Percentiles rank a stretch among this genome's conserved stretches.
phyloP scores from a whole-genome alignment of 2,888 invertebrate species.

The Cremastobaeus sp. region DNA sequence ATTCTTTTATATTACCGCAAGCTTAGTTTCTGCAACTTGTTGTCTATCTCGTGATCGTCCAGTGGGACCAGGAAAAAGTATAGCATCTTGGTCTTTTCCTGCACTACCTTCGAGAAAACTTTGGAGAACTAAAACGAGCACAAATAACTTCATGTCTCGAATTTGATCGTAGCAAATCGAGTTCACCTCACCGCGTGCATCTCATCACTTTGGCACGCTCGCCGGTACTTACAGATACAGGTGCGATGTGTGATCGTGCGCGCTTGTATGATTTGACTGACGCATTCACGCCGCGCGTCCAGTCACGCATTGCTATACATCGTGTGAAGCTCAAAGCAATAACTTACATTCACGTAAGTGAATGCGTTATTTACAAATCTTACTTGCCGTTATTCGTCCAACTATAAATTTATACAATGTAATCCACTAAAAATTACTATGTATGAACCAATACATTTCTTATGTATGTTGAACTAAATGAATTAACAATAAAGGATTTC shows the following conservation, averaged over 20 bases:
- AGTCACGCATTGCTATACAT: slow-evolving; percentile 30
- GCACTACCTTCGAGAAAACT: background rate
- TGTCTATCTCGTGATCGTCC: too few species aligned
- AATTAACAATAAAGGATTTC: too few species aligned
- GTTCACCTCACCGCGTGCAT: slow-evolving; percentile 29
- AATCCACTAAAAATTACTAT: too few species aligned
- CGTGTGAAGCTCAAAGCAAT: too few species aligned
- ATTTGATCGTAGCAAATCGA: slow-evolving; percentile 14
- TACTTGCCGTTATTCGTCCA: too few species aligned
- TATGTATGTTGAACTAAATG: too few species aligned
- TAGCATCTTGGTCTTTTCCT: slow-evolving; percentile 45
- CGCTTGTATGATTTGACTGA: slow-evolving; percentile 52
- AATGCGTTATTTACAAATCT: too few species aligned
- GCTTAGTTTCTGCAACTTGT: background rate
- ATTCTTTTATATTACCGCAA: too few species aligned
- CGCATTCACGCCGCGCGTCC: background rate
- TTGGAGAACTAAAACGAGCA: slow-evolving; percentile 12
- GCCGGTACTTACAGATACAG: background rate
- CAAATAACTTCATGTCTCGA: slow-evolving; percentile 42
- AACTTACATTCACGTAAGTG: too few species aligned
- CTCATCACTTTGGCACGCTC: slow-evolving; percentile 43
- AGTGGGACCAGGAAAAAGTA: slow-evolving; percentile 63
- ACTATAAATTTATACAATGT: too few species aligned
- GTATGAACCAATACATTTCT: too few species aligned
- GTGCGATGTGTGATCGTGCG: slow-evolving; percentile 23